Evolutionary conservation across 2,113 vertebrate genomes (phyloP).

Genomic region (Brachypodius melanocephalos): DNA sequence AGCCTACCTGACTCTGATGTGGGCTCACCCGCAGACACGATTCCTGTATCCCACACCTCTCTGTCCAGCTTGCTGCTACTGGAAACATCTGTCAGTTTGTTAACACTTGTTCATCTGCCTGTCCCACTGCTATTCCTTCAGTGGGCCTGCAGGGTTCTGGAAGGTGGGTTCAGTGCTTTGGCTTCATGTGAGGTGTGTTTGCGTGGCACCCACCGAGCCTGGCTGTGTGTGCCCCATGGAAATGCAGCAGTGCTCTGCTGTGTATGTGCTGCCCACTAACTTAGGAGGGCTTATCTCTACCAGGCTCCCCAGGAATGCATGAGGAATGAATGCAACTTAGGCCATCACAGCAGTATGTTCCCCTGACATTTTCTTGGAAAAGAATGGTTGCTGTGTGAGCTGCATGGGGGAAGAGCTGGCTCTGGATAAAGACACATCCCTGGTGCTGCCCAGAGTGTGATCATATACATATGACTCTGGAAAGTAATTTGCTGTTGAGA

Average conservation of each 20-base stretch:
- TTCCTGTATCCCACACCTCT: not conserved
- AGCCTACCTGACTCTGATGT: not conserved
- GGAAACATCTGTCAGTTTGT: not conserved
- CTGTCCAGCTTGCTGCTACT: not conserved
- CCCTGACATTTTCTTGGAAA: constrained; percentile 40
- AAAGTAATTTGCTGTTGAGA: not conserved
- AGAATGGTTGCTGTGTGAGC: not conserved
- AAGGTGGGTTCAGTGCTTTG: not conserved
- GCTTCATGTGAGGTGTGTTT: not conserved
- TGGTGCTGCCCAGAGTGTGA: not conserved
- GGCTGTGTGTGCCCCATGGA: rapidly evolving
- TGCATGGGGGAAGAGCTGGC: constrained; percentile 29
- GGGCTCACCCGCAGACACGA: rapidly evolving
- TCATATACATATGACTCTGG: not conserved
- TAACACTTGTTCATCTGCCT: not conserved
- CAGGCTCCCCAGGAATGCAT: not conserved
- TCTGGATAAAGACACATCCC: not conserved
- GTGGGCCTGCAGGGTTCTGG: not conserved
- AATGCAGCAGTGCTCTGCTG: not conserved
- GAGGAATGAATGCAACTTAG: not conserved
- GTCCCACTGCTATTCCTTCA: not conserved
- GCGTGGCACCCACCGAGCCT: not conserved
- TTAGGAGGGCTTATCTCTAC: not conserved
- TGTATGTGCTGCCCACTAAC: not conserved
- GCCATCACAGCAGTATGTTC: not conserved